Evolutionary conservation across 2,113 vertebrate species (phyloP), one percentile per base, ranked within the genome.

Genomic region (Galemys pyrenaicus): DNA sequence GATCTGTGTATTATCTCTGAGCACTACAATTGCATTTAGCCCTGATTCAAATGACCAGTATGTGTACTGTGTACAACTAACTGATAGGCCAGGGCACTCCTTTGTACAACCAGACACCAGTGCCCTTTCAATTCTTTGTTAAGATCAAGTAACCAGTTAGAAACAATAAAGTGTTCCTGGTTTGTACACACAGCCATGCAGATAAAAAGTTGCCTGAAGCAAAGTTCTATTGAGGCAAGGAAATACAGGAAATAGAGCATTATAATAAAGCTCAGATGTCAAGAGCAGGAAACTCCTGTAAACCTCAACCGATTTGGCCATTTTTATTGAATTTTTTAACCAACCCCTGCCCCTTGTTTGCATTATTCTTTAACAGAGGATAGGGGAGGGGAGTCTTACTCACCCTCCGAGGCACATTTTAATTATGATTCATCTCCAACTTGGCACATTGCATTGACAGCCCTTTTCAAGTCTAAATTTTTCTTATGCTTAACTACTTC

Each of bases 181-280:
- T 87, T 95, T 94, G 35, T 77, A 71, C 1, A 16, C 28, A 77
- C 8, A n/a, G 28, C 88, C 60, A 28, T 87, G 77, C 58, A 94
- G 89, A 92, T 77, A 91, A 92, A 83, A 96, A 73, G 15, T 68
- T 94, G 65, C 86, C 78, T 64, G 65, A 79, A 92, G 93, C 83
- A 93, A 94, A 44, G 92, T 64, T 89, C 60, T 92, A n/a, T 85
- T 94, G 67, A 83, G 70, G 30, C 22, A 87, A 89, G 78, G 51
- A 96, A 87, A 91, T 49, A 70, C 56, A 91, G 74, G 75, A 97
- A 92, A 79, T 81, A 93, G 65, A 92, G 19, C 87, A 95, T 96
- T 87, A 87, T 93, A 91, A 67, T 83, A 39, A 68, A 12, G 24
- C 51, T 89, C 49, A 54, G 30, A 79, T 94, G 67, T 94, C 68